Percentiles rank a stretch among this genome's conserved stretches.
Conservation (phyloP, 2,888 invertebrate genomes). For the Eupithecia dodoneata region DNA sequence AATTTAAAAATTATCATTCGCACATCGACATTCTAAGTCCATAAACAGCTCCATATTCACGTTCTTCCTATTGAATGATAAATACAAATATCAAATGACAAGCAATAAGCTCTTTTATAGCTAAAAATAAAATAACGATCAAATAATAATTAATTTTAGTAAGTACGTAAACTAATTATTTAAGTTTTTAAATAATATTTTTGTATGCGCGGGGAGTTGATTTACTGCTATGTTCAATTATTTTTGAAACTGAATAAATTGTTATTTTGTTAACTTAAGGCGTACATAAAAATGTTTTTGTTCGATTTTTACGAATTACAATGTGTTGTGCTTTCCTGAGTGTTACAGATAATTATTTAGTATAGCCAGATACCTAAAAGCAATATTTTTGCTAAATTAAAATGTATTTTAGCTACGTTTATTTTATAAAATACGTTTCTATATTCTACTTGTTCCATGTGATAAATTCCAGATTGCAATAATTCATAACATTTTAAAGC, state of each 20-base stretch:
- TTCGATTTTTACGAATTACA: not conserved
- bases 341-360: not conserved
- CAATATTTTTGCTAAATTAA: not conserved
- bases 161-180: constrained; percentile 17
- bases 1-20: not conserved
- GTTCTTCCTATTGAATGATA: not conserved
- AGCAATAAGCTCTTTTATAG: constrained; percentile 19
- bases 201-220: constrained; percentile 26
- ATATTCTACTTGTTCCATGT: constrained; percentile 7
- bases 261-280: constrained; percentile 4
- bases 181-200: constrained; percentile 24
- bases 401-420: not conserved
- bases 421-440: not conserved
- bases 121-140: constrained; percentile 8
- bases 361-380: not conserved
- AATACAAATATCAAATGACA: constrained; percentile 11
- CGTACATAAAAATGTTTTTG: not conserved
- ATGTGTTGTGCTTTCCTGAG: not conserved
- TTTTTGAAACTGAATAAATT: constrained; percentile 1
- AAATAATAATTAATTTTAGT: constrained; percentile 21
- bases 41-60: not conserved
- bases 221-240: constrained; percentile 8
- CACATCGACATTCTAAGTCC: not conserved
- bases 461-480: constrained; percentile 24
- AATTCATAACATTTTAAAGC: constrained; percentile 42